phyloP scores from a whole-genome alignment of 92 coral and sea anemone genomes.

The Galaxea fascicularis region DNA sequence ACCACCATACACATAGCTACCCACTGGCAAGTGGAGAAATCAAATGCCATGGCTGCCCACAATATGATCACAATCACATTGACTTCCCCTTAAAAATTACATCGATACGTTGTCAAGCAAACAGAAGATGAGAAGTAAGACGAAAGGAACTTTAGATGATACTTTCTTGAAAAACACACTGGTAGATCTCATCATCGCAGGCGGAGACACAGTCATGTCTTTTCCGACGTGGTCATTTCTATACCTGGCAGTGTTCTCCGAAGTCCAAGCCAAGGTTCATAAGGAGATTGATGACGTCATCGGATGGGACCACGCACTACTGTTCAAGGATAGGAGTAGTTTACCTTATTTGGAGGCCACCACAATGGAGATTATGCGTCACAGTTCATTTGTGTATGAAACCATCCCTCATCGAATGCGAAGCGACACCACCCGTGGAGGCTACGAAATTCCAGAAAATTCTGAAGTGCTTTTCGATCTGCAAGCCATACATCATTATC shows the following conservation, averaged over 20 bases:
- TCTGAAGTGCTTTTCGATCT: slow-evolving; percentile 80
- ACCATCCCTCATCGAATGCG: slow-evolving; percentile 64
- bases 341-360: slow-evolving; percentile 70
- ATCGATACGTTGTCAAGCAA: too few species aligned
- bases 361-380: slow-evolving; percentile 61
- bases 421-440: slow-evolving; percentile 53
- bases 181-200: slow-evolving; percentile 61
- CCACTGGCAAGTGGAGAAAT: too few species aligned
- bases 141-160: slow-evolving; percentile 36
- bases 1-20: too few species aligned
- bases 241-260: slow-evolving; percentile 67
- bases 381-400: slow-evolving; percentile 47
- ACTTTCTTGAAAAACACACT: slow-evolving; percentile 55
- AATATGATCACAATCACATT: too few species aligned
- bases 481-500: slow-evolving; percentile 87
- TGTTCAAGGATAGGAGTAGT: slow-evolving; percentile 52
- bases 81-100: too few species aligned
- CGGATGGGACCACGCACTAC: slow-evolving; percentile 59
- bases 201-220: slow-evolving; percentile 62
- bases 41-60: too few species aligned
- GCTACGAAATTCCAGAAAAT: slow-evolving; percentile 62
- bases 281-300: slow-evolving; percentile 66
- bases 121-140: too few species aligned
- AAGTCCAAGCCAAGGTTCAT: slow-evolving; percentile 61
- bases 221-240: slow-evolving; percentile 73